These are phyloP conservation scores for Clytia hemisphaerica DNA, from an alignment of 30 jellyfish, hydroid and myxozoan genomes.

Conservation along the genomic window DNA sequence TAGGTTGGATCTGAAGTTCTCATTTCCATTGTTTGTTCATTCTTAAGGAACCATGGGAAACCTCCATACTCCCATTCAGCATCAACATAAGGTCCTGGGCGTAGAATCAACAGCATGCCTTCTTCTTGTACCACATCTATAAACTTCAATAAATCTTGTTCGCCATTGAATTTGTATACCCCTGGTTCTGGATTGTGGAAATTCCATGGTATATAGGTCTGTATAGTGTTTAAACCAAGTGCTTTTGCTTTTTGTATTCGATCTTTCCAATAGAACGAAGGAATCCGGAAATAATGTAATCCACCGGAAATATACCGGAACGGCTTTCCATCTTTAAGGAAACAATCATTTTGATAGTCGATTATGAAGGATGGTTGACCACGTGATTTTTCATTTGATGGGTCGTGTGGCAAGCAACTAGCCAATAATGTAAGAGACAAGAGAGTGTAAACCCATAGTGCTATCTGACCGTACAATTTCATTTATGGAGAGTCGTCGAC, in stretches of 20 bases:
- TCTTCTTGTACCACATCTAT: constrained; percentile 62
- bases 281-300: constrained; percentile 87
- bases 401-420: no score
- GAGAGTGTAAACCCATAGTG: no score
- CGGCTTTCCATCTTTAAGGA: constrained; percentile 82
- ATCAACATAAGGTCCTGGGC: constrained; percentile 93
- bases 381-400: no score
- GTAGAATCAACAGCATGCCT: constrained; percentile 57
- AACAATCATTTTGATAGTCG: constrained; percentile 54
- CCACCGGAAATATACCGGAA: constrained; percentile 87
- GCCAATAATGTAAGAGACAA: no score
- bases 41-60: constrained; percentile 70
- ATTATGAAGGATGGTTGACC: constrained; percentile 53
- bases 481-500: no score
- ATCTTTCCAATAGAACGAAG: constrained; percentile 77
- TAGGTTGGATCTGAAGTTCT: constrained; percentile 52
- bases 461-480: no score
- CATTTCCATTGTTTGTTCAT: constrained; percentile 29
- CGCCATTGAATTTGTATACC: constrained; percentile 54
- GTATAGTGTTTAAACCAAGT: constrained; percentile 77
- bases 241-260: constrained; percentile 73
- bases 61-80: constrained; percentile 97
- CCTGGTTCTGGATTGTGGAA: constrained; percentile 67
- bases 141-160: constrained; percentile 48
- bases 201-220: constrained; percentile 87